phyloP scores from a whole-genome alignment of 2,797 vertebrate species.

The Florisuga fusca region DNA sequence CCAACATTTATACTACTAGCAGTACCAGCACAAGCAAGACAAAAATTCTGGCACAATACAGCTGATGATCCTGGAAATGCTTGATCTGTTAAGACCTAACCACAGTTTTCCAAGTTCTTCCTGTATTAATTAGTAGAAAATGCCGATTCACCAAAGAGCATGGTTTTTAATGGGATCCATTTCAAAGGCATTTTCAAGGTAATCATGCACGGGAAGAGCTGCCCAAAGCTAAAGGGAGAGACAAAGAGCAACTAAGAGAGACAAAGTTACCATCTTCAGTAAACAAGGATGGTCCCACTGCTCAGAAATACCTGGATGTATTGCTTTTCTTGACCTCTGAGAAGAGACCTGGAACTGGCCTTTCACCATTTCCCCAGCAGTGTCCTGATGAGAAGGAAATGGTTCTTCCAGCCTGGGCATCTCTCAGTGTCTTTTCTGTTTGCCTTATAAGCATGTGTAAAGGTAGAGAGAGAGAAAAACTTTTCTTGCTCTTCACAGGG shows the following conservation, averaged over 20 bases:
- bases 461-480: not conserved
- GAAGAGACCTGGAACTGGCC: not conserved
- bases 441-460: not conserved
- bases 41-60: not conserved
- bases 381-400: not conserved
- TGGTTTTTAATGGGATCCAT: not conserved
- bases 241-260: not conserved
- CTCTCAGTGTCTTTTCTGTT: not conserved
- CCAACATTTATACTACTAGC: not conserved
- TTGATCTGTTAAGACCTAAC: not conserved
- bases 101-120: not conserved
- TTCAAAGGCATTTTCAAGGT: not conserved
- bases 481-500: not conserved
- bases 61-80: constrained; percentile 14
- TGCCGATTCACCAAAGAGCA: not conserved
- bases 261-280: not conserved
- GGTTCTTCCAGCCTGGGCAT: not conserved
- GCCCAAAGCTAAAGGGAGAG: not conserved
- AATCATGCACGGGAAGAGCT: not conserved
- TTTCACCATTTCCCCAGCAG: not conserved
- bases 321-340: not conserved
- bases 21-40: not conserved
- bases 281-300: not conserved
- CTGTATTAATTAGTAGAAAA: constrained; percentile 20
- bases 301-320: not conserved